These are phyloP conservation scores for Geotrupes spiniger DNA, from an alignment of 2,888 invertebrate species.

Conservation along the genomic window DNA sequence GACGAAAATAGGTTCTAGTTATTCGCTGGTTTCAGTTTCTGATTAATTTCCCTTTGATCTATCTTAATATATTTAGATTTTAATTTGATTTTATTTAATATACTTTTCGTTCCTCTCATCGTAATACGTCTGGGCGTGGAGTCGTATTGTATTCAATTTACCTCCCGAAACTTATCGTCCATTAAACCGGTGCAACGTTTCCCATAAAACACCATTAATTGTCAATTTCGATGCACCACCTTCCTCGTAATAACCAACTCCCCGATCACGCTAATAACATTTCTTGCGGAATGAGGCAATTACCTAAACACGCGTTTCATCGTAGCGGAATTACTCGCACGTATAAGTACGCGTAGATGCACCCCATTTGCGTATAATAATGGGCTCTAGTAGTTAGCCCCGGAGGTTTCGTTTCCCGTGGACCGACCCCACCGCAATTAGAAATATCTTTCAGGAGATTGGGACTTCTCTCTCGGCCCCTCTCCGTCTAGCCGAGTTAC, in stretches of 20 bases:
- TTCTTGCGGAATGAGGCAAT: constrained; percentile 20
- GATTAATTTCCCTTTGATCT: too few species aligned
- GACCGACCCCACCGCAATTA: constrained; percentile 23
- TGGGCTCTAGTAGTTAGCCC: constrained; percentile 22
- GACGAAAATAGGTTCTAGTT: too few species aligned
- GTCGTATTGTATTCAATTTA: too few species aligned
- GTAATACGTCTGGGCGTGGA: too few species aligned
- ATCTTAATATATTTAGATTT: too few species aligned
- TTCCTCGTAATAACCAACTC: constrained; percentile 9
- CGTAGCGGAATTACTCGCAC: constrained; percentile 16
- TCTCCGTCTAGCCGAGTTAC: constrained; percentile 10
- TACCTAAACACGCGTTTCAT: constrained; percentile 10
- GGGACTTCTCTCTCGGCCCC: too few species aligned
- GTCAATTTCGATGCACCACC: constrained; percentile 20
- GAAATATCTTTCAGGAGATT: constrained; percentile 23
- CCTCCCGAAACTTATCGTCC: too few species aligned
- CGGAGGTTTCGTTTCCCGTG: too few species aligned
- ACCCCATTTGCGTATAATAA: constrained; percentile 24
- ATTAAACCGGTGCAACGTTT: too few species aligned
- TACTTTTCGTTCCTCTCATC: too few species aligned
- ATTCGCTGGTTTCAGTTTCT: too few species aligned
- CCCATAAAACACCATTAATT: constrained; percentile 13
- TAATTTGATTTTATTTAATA: too few species aligned
- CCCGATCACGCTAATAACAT: constrained; percentile 15
- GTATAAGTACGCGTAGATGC: constrained; percentile 9